A percentile compares a stretch with the other conserved stretches of the same genome.
Evolutionary conservation across 2,797 vertebrate species (phyloP).

Genomic region (Pseudomugil tenellus): DNA sequence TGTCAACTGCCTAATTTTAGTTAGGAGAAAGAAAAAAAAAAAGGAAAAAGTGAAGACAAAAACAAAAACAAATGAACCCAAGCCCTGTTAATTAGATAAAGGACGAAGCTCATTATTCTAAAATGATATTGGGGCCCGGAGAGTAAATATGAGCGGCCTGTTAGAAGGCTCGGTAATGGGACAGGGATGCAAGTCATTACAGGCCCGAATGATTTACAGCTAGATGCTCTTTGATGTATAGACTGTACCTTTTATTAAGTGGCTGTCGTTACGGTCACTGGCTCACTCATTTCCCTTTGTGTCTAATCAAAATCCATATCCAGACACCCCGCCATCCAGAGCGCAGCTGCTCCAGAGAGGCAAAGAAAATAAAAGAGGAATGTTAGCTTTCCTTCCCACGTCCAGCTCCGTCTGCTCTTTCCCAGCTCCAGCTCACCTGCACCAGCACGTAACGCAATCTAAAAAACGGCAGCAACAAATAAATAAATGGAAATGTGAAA

Average conservation of each 20-base stretch:
- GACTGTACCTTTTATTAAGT: slow-evolving; percentile 85
- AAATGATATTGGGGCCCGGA: slow-evolving; percentile 91
- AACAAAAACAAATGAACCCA: slow-evolving; percentile 72
- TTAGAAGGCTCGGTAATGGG: slow-evolving; percentile 86
- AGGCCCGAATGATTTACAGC: slow-evolving; percentile 89
- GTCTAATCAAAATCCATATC: slow-evolving; percentile 78
- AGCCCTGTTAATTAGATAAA: slow-evolving; percentile 95
- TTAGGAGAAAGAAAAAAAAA: slow-evolving; percentile 13
- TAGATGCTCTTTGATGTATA: slow-evolving; percentile 87
- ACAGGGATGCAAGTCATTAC: slow-evolving; percentile 87
- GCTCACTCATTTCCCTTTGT: slow-evolving; percentile 74
- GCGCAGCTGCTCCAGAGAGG: slow-evolving; percentile 42
- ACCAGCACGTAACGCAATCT: slow-evolving; percentile 39
- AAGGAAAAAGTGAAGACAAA: background rate
- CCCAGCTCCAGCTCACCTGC: slow-evolving; percentile 12
- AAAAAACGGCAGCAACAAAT: slow-evolving; percentile 55
- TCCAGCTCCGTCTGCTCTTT: slow-evolving; percentile 1
- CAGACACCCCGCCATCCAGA: slow-evolving; percentile 52
- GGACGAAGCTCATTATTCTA: slow-evolving; percentile 96
- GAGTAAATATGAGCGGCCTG: slow-evolving; percentile 90
- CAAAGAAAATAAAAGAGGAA: slow-evolving; percentile 43
- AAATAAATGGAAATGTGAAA: slow-evolving; percentile 65
- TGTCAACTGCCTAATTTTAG: slow-evolving; percentile 87
- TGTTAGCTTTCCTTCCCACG: slow-evolving; percentile 23
- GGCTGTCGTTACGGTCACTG: slow-evolving; percentile 74